These are phyloP conservation scores for Ormyrus thymus DNA, from an alignment of 2,888 invertebrate species.

Conservation along the genomic window DNA sequence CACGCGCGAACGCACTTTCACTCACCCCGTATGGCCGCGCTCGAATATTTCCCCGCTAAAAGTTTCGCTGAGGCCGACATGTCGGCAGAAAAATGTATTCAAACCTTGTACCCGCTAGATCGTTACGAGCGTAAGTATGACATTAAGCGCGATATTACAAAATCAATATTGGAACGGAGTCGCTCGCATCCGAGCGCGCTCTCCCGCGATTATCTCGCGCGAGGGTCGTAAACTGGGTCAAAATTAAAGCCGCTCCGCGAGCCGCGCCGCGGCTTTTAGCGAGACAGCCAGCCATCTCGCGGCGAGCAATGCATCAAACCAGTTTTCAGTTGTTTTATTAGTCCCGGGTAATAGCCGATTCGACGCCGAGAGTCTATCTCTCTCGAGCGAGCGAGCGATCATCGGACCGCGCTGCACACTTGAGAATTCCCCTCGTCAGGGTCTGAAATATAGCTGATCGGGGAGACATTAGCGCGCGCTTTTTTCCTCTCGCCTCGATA, in stretches of 20 bases:
- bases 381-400: neutral
- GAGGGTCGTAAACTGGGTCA: conserved; percentile 33
- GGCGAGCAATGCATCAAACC: conserved; percentile 27
- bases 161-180: conserved; percentile 14
- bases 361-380: conserved; percentile 1
- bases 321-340: neutral
- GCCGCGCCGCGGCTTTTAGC: conserved; percentile 33
- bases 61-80: neutral
- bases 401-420: neutral
- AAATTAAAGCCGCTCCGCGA: conserved; percentile 39
- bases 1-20: too few species aligned
- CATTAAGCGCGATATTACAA: conserved; percentile 45
- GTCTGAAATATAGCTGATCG: conserved; percentile 8
- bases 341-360: conserved; percentile 11
- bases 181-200: neutral
- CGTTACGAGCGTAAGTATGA: conserved; percentile 37
- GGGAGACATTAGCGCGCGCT: conserved; percentile 3
- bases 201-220: conserved; percentile 2
- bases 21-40: too few species aligned
- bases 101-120: conserved; percentile 29
- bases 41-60: too few species aligned
- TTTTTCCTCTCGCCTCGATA: neutral
- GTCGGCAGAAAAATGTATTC: conserved; percentile 14
- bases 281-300: conserved; percentile 7
- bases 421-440: neutral